Conservation (phyloP, 2,797 vertebrate genomes). For the Rhinoraja longicauda region DNA sequence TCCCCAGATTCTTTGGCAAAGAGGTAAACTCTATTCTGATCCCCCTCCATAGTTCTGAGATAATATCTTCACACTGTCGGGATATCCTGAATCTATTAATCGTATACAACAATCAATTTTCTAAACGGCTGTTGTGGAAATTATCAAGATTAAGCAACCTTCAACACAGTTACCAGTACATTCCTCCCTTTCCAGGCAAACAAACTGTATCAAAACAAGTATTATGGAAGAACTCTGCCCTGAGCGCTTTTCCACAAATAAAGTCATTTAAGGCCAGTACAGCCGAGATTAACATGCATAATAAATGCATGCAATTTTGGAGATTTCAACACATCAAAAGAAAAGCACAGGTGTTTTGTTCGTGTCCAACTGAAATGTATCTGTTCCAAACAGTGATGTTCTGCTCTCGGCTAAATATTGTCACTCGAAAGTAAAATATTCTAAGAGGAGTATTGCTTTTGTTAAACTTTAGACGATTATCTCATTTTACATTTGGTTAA, state of each 20-base stretch:
- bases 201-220: conserved; percentile 26
- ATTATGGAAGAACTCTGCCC: conserved; percentile 2
- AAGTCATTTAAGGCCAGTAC: neutral
- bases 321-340: neutral
- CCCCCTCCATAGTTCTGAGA: neutral
- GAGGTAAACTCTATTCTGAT: conserved; percentile 10
- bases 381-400: neutral
- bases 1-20: neutral
- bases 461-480: neutral
- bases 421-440: too few species aligned
- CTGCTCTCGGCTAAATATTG: too few species aligned
- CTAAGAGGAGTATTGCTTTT: neutral
- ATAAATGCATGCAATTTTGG: neutral
- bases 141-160: neutral
- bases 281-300: neutral
- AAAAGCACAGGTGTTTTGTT: neutral
- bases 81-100: conserved; percentile 35
- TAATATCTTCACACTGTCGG: conserved; percentile 36
- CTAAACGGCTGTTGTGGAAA: conserved; percentile 20
- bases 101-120: conserved; percentile 5
- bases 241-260: neutral
- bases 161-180: neutral
- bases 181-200: neutral
- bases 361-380: neutral
- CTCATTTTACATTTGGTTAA: neutral